These are phyloP conservation scores for Pelecanus crispus DNA, from an alignment of 2,113 vertebrate species.

Conservation along the genomic window DNA sequence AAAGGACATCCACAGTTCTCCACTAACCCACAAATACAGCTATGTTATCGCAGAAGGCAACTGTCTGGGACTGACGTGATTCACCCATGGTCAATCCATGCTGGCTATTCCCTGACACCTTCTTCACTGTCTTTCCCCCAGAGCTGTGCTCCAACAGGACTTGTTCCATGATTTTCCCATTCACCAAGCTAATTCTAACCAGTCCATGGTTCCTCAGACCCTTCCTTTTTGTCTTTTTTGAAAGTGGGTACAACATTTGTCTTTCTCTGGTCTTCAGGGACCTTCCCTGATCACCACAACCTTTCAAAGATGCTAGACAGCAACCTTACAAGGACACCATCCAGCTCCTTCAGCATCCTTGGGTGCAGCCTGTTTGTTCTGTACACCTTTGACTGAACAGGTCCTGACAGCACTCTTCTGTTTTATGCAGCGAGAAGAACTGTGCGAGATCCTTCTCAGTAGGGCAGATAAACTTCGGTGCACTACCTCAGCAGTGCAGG, in stretches of 20 bases:
- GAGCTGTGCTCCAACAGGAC: rapidly evolving
- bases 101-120: neutral
- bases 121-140: neutral
- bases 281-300: neutral
- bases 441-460: neutral
- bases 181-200: neutral
- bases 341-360: neutral
- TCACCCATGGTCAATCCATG: neutral
- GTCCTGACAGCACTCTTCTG: neutral
- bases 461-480: neutral
- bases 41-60: neutral
- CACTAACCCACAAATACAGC: neutral
- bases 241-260: neutral
- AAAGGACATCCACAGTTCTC: neutral
- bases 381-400: neutral
- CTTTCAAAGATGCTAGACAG: neutral
- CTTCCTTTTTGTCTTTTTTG: neutral
- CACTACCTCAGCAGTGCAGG: neutral
- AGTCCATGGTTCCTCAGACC: neutral
- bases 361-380: neutral
- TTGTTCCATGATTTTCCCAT: neutral
- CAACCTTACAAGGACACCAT: rapidly evolving
- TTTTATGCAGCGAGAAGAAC: neutral
- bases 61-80: neutral
- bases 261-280: neutral